phyloP scores from a whole-genome alignment of 2,113 vertebrate species.

The Saccopteryx bilineata region DNA sequence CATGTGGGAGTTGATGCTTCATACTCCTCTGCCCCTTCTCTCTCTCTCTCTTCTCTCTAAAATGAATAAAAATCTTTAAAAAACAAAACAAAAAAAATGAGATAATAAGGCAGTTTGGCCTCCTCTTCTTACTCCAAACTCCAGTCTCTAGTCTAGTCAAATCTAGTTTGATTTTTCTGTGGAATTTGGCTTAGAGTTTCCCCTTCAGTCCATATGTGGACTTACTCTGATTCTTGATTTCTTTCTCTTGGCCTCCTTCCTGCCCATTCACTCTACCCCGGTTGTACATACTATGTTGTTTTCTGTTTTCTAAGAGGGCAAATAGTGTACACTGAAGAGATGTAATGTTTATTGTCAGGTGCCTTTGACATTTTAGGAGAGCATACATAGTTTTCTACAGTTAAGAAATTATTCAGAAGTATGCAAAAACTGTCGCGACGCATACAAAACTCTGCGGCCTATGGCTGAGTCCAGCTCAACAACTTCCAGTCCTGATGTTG shows the following conservation, averaged over 20 bases:
- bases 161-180: constrained; percentile 65
- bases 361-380: constrained; percentile 82
- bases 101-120: background rate
- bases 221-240: constrained; percentile 55
- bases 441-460: constrained; percentile 89
- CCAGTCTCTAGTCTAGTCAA: background rate
- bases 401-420: constrained; percentile 93
- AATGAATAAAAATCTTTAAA: too few species aligned
- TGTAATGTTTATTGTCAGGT: background rate
- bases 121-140: background rate
- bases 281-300: background rate
- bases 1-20: too few species aligned
- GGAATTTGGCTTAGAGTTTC: constrained; percentile 66
- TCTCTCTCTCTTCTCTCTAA: too few species aligned
- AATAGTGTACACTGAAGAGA: background rate
- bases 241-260: constrained; percentile 66
- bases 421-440: constrained; percentile 92
- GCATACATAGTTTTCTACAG: constrained; percentile 46
- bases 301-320: background rate
- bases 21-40: too few species aligned
- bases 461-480: background rate
- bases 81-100: too few species aligned
- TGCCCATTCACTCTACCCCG: constrained; percentile 46
- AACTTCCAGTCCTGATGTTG: background rate
- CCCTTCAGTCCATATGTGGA: background rate